Percentiles rank a stretch among this genome's conserved stretches.
These are phyloP conservation scores for Nibea albiflora DNA, from an alignment of 2,113 vertebrate genomes.

Conservation along the genomic window DNA sequence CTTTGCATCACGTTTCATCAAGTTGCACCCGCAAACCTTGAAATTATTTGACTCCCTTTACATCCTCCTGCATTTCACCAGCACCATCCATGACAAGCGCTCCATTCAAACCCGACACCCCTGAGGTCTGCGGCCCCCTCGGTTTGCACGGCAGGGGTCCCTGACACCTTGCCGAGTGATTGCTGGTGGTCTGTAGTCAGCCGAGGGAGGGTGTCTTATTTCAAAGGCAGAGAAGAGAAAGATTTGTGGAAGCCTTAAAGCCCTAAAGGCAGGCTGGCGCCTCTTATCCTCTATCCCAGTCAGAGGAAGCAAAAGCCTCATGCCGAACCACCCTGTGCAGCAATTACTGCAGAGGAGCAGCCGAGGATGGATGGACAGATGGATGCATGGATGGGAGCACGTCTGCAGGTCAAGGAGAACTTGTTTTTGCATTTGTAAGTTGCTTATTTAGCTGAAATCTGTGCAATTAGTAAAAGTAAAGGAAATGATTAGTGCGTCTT, in stretches of 20 bases:
- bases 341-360: conserved; percentile 30
- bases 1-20: conserved; percentile 50
- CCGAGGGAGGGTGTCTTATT: conserved; percentile 52
- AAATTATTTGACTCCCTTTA: not conserved
- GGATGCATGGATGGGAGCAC: not conserved
- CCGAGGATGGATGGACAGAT: conserved; percentile 1
- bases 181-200: conserved; percentile 48
- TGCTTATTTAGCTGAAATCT: not conserved
- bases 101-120: conserved; percentile 26
- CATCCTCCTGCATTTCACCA: not conserved
- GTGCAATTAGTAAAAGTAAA: not conserved
- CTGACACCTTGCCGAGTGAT: conserved; percentile 33
- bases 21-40: conserved; percentile 1
- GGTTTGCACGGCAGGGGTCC: conserved; percentile 22
- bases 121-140: conserved; percentile 14
- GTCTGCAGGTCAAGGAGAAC: not conserved
- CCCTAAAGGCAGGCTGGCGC: conserved; percentile 63
- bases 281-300: conserved; percentile 56
- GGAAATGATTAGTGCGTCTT: not conserved
- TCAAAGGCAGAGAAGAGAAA: conserved; percentile 59
- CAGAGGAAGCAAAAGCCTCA: conserved; percentile 48
- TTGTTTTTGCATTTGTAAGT: not conserved
- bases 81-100: not conserved
- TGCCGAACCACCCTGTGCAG: conserved; percentile 28
- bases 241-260: conserved; percentile 63